phyloP scores from a whole-genome alignment of 2,113 vertebrate genomes.

The Urocitellus parryii region DNA sequence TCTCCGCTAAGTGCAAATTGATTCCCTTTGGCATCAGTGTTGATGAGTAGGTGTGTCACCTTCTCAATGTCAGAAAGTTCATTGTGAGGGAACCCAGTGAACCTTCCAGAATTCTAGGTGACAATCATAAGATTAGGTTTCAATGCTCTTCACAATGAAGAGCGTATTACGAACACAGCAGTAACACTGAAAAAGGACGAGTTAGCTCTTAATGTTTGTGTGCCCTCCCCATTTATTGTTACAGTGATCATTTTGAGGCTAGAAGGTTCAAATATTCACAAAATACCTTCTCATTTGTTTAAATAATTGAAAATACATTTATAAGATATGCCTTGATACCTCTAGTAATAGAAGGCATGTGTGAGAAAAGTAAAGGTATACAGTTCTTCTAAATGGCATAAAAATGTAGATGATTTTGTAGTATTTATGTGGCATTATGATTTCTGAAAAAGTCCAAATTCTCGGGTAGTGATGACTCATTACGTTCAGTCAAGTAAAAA shows the following conservation, averaged over 20 bases:
- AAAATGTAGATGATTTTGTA: background rate
- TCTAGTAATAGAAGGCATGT: background rate
- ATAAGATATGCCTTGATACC: background rate
- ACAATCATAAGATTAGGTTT: background rate
- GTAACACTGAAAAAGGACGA: background rate
- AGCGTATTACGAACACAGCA: background rate
- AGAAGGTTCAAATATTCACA: background rate
- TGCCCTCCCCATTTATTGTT: background rate
- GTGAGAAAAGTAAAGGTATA: background rate
- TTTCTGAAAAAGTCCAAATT: background rate
- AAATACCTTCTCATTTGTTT: background rate
- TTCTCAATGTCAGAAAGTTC: background rate
- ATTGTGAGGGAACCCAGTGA: background rate
- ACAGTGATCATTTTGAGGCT: background rate
- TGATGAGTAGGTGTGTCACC: background rate
- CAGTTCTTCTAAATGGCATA: background rate
- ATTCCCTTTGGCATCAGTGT: background rate
- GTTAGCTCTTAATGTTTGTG: fast-evolving
- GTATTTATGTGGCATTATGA: background rate
- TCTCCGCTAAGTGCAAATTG: background rate
- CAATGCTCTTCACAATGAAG: too few relatives aligned
- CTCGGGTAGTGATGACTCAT: background rate
- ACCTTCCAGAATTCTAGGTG: background rate
- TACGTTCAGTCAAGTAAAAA: background rate
- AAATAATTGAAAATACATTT: background rate